Conservation (phyloP, 2,113 vertebrate genomes). For the Seriola dumerili region DNA sequence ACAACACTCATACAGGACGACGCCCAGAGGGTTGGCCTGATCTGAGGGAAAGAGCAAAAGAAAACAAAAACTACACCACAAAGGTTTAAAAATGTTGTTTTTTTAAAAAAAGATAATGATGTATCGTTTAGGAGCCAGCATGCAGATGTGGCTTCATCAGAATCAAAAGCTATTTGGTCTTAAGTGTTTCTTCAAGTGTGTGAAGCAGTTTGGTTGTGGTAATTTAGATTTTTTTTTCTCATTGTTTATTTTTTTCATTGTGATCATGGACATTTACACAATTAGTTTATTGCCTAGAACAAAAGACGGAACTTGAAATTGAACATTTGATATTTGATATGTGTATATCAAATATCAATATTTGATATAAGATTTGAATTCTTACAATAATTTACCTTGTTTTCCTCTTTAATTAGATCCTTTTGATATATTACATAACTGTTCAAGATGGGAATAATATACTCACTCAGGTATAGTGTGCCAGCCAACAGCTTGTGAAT, state of each 20-base stretch:
- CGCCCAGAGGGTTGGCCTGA: conserved; percentile 50
- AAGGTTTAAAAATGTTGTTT: conserved; percentile 53
- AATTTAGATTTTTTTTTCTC: conserved; percentile 77
- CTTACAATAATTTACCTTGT: conserved; percentile 91
- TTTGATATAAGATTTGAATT: conserved; percentile 90
- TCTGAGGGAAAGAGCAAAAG: conserved; percentile 67
- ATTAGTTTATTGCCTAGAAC: conserved; percentile 92
- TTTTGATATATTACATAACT: conserved; percentile 95
- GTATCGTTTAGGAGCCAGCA: conserved; percentile 94
- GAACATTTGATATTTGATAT: conserved; percentile 73
- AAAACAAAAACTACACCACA: conserved; percentile 62
- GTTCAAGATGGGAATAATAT: conserved; percentile 95
- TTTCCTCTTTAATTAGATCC: conserved; percentile 89
- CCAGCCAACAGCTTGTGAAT: conserved; percentile 99
- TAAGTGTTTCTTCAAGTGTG: conserved; percentile 97
- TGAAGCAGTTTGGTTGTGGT: conserved; percentile 93
- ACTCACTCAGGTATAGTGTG: conserved; percentile 99
- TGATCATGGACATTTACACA: conserved; percentile 85
- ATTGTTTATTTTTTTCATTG: conserved; percentile 86
- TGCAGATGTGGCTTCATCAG: conserved; percentile 94
- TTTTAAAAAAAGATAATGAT: conserved; percentile 74
- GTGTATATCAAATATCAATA: conserved; percentile 2
- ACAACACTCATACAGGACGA: conserved; percentile 58
- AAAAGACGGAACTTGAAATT: conserved; percentile 96
- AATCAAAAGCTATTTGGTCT: conserved; percentile 98